phyloP scores from a whole-genome alignment of 2,113 vertebrate genomes.

The Calidris pygmaea region DNA sequence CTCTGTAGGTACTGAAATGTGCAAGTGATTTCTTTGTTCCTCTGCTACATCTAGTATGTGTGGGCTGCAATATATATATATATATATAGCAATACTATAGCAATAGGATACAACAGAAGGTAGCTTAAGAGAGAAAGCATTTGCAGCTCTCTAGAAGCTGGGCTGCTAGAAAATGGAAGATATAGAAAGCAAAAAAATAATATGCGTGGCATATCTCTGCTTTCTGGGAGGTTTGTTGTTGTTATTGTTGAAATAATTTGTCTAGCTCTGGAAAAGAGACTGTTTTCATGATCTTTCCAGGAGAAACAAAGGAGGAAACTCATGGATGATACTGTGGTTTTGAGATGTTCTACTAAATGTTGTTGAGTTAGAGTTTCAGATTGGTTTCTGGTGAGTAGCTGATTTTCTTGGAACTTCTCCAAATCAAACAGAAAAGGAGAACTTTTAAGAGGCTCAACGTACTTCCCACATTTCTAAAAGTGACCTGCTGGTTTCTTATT shows the following conservation, averaged over 20 bases:
- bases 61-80: too few species aligned
- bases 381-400: background rate
- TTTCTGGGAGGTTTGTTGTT: background rate
- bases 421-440: conserved; percentile 17
- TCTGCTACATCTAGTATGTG: background rate
- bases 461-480: background rate
- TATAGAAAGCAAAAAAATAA: background rate
- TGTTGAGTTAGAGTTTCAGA: background rate
- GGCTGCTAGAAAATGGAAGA: background rate
- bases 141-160: background rate
- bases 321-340: background rate
- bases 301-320: background rate
- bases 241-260: background rate
- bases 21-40: conserved; percentile 15
- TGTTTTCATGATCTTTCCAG: background rate
- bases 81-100: background rate
- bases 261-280: background rate
- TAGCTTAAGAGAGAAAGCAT: background rate
- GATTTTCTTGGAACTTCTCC: conserved; percentile 5
- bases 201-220: background rate
- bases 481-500: background rate
- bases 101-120: background rate
- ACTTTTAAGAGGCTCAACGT: background rate
- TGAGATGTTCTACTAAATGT: background rate
- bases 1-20: background rate